phyloP scores from a whole-genome alignment of 1,140 invertebrate species.

The Catajapyx aquilonaris region DNA sequence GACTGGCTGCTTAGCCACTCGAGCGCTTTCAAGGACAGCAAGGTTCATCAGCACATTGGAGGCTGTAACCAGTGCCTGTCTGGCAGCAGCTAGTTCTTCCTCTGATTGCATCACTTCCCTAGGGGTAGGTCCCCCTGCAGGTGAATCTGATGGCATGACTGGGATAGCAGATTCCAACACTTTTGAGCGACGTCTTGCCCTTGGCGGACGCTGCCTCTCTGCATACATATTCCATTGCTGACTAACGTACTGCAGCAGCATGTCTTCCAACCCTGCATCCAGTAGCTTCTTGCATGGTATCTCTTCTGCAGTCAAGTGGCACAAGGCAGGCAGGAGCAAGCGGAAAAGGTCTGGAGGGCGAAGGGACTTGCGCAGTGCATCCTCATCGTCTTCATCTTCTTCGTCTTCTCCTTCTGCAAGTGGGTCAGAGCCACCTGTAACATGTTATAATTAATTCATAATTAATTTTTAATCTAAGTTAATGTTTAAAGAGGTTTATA shows the following conservation, averaged over 20 bases:
- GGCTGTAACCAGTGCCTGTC: not conserved
- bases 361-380: constrained; percentile 31
- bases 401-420: constrained; percentile 27
- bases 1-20: constrained; percentile 47
- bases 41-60: constrained; percentile 54
- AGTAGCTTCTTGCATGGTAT: constrained; percentile 59
- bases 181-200: not conserved
- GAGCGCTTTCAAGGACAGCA: constrained; percentile 60
- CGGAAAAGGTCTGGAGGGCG: constrained; percentile 46
- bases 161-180: not conserved
- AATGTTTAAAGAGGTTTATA: too few relatives aligned
- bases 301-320: constrained; percentile 77
- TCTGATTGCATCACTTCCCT: not conserved
- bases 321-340: constrained; percentile 63
- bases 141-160: too few relatives aligned
- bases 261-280: constrained; percentile 46
- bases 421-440: not conserved
- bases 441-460: constrained; percentile 23
- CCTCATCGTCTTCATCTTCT: constrained; percentile 25
- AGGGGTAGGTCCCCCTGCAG: not conserved
- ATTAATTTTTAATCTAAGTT: constrained; percentile 33
- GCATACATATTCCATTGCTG: constrained; percentile 71
- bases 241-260: constrained; percentile 51
- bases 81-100: not conserved
- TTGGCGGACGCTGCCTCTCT: constrained; percentile 1